Base-by-base conservation (phyloP, 2,888 invertebrate species). In the Lamproptera curius region DNA sequence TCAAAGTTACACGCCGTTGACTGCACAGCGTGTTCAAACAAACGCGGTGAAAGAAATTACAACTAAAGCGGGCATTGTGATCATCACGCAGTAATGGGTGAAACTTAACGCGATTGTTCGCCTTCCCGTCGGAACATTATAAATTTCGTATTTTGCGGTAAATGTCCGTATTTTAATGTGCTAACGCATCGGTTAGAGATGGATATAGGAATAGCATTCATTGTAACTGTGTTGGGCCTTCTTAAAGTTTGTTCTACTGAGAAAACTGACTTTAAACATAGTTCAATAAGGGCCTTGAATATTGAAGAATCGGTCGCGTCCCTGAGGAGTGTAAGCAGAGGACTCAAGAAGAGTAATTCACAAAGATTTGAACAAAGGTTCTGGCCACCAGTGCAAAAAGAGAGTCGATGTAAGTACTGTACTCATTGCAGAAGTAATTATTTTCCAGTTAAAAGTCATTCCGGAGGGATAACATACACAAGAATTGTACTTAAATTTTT, bases 401-500 rank as follows among this genome's bases (percentile, higher is more conserved):
- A 86, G 47, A 74, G 76, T 46, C 61, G 83, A 52, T 85, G 86
- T 86, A 62, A 85, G 86, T 77, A 20, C 6, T n/a, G n/a, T n/a
- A n/a, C n/a, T n/a, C n/a, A n/a, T n/a, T n/a, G n/a, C n/a, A n/a
- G n/a, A n/a, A n/a, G n/a, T n/a, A n/a, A n/a, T n/a, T n/a, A n/a
- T n/a, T n/a, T n/a, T n/a, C n/a, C n/a, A n/a, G n/a, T n/a, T n/a
- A n/a, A n/a, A n/a, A n/a, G n/a, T n/a, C n/a, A n/a, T n/a, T n/a
- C n/a, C n/a, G n/a, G n/a, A n/a, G n/a, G n/a, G n/a, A n/a, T n/a
- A n/a, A n/a, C n/a, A n/a, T n/a, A n/a, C n/a, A n/a, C n/a, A n/a
- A n/a, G n/a, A n/a, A n/a, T n/a, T n/a, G n/a, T n/a, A n/a, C n/a
- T n/a, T n/a, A n/a, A n/a, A n/a, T n/a, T n/a, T n/a, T n/a, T n/a